Base-by-base conservation (phyloP, 2,888 invertebrate genomes). In the Tetragnatha montana region DNA sequence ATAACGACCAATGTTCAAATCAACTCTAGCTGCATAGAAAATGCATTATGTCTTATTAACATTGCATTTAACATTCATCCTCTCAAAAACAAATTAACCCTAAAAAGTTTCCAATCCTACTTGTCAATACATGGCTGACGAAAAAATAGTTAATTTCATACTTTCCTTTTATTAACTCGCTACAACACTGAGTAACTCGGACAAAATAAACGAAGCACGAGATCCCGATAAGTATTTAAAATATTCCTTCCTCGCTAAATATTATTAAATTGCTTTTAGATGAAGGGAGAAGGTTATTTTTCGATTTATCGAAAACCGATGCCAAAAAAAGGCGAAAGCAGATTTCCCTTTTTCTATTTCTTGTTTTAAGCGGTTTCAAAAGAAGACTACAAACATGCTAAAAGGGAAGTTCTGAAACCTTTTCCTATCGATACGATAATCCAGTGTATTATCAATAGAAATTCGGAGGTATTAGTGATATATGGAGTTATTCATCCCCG, bases 261-360 rank as follows among this genome's bases (percentile, higher is more conserved):
- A 81, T 70, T 81, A 19, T 70, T 71, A 71, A 81, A 81, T 81
- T n/a, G 49, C 70, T 70, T 50, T 70, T 47, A 71, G 49, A 81
- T 71, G 81, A 71, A 71, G 21, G 19, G 6, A n/a, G 8, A 21
- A 50, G 14, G 70, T 50, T 71, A 10, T 69, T 19, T 14, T 21
- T 50, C 21, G 6, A 50, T 71, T 81, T 49, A 81, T 81, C 81
- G 70, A 19, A 71, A 71, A 71, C 50, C 81, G 50, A 81, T 81
- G 49, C 47, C 49, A 70, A 60, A 81, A 81, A 70, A 49, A 70
- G 6, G 50, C 4, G 8, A 71, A 47, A 47, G n/a, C 12, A 35
- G 49, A 81, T 49, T 81, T 50, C n/a, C 68, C 6, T 60, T 60
- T 12, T 19, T 60, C 68, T 21, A n/a, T n/a, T 50, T 22, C 19